Base-by-base conservation (phyloP, 2,797 vertebrate species). In the Hemibagrus guttatus region DNA sequence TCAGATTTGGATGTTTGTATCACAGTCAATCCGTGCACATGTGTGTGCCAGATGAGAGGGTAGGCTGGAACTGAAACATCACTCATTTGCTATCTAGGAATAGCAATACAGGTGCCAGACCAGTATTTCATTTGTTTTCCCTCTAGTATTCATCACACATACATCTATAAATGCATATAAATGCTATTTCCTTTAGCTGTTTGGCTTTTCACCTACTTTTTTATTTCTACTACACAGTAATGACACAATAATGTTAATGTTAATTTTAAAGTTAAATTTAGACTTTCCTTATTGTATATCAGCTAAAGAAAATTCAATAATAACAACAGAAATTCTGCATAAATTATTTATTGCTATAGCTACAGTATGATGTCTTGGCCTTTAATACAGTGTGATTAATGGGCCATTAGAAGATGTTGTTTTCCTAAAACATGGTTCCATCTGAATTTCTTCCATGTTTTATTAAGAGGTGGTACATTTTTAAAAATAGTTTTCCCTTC, bases 1-100 rank as follows among this genome's bases (percentile, higher is more conserved):
- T 26, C 79, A 81, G 56, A 80, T 59, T 80, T 56, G 23, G 54
- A 79, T 79, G 31, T 59, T 11, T 79, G 76, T 23, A 79, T 79
- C 52, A 35, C 31, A 79, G 76, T 23, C 17, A 79, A 19, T 64
- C 8, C 14, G 28, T 64, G 79, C n/a, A 0, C 6, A 16, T 21
- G 52, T 66, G 59, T 66, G 42, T 8, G 42, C 42, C 61, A 81
- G 35, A 81, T 66, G 61, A 81, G 39, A 54, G 16, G 59, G 42
- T 19, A 66, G 8, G 26, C 42, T 28, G 61, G n/a, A 56, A 49
- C 42, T 42, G 13, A 16, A 21, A 56, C 61, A 49, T 64, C 39
- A 64, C 39, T 64, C 59, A 64, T 64, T 49, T 64, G 26, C 23
- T 81, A 28, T 46, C 59, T 49, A 63, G 26, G 14, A 26, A 21